Base-by-base conservation (phyloP, 2,888 invertebrate genomes). In the Sarcophaga caerulescens region DNA sequence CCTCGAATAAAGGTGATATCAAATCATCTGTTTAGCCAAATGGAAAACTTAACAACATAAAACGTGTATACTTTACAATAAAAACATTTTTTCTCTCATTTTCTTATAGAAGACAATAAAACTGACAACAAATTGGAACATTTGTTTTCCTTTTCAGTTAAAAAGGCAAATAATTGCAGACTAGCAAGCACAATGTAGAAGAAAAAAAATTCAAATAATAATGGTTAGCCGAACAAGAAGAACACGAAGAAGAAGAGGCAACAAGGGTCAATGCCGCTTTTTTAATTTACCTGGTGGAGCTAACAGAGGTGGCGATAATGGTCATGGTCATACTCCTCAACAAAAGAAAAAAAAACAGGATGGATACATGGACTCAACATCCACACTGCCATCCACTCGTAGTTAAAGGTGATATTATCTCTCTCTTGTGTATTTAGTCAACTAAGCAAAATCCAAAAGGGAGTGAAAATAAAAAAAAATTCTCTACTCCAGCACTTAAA, bases 201-300 rank as follows among this genome's bases (percentile, higher is more conserved):
- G 17, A 17, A 45, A 45, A 63, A 11, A 69, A 69, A n/a, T 59
- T n/a, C 17, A 21, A 52, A 52, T 52, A 70, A 59, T 44, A 71
- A 62, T 21, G 19, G 63, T 1, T 66, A 68, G 62, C 60, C 45
- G 47, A 25, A 69, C 5, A 73, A 68, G 68, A 68, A 59, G 47
- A 66, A 59, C 4, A 83, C 25, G 47, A 25, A 70, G 1, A 73
- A 68, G 68, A 68, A 59, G 35, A 66, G 47, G 6, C 80, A 74
- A 60, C 83, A 78, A 70, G 66, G 84, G 86, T 86, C 83, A 86
- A 84, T 84, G 86, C 65, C 84, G 81, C 69, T 75, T 62, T 62
- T 66, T 52, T 44, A 45, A 77, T 68, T 23, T 52, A 19, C 66
- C 63, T 73, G 47, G 45, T 81, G 74, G 78, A 75, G 69, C 12